Evolutionary conservation across 92 coral and sea anemone genomes (phyloP), one percentile per base, ranked within the genome.

Genomic region (Palythoa caribaeorum): DNA sequence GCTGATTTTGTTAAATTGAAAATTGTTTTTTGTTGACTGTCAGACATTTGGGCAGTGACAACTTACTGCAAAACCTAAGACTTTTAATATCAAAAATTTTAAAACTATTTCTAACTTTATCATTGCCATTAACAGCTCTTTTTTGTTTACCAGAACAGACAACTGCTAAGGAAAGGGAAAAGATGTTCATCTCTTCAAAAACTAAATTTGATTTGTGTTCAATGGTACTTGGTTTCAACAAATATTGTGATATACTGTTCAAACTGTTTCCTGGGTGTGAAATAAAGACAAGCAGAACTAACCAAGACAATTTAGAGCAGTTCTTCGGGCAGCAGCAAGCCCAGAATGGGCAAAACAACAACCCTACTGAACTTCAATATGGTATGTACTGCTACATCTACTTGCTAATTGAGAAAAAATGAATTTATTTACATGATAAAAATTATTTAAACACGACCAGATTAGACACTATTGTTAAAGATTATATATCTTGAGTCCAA

Each of bases 321-420:
- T 87, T 91, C 48, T 87, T 91, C 76, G 85, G 91, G 13, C 68
- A 87, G 36, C 80, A 77, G 57, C 83, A 91, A 35, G 84, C 86
- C 0, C 90, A 87, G 72, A 91, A 91, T 66, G 93, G 93, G 5
- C 93, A 91, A 88, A 76, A 74, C 69, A 83, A 83, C 69, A 91
- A 91, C 65, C 93, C 93, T 1, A 91, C 93, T 28, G 85, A 47
- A 54, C 76, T 91, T 35, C 91, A 91, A 47, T 83, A 62, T 52
- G 91, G 93, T 91, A 55, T 65, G 28, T 14, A 54, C 60, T 10
- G 16, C 2, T 54, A 9, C 2, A 54, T 9, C 12, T 54, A 37
- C 53, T 73, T 73, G 21, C 28, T 70, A 70, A 44, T 44, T 44
- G 48, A 6, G 6, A 6, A 44, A 44, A 44, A 44, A 44, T 44